These are phyloP conservation scores for Crocallis elinguaria DNA, from an alignment of 2,888 invertebrate species.

Conservation along the genomic window DNA sequence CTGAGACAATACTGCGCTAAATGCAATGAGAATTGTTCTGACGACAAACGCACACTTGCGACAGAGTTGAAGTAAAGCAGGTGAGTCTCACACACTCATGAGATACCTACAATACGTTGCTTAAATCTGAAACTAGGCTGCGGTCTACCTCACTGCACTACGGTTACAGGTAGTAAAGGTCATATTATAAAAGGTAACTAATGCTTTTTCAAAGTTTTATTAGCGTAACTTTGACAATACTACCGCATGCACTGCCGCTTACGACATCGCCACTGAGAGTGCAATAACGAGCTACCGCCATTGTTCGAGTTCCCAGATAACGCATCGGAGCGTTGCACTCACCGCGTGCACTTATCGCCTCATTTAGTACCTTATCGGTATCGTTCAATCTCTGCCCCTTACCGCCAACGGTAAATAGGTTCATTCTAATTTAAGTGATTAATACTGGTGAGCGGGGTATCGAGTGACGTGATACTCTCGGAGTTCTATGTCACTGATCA, in stretches of 20 bases:
- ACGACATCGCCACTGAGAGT: not conserved
- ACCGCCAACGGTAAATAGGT: not conserved
- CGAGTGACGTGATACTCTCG: not conserved
- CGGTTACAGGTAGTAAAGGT: not conserved
- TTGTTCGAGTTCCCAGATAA: constrained; percentile 10
- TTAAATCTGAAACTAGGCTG: too few species aligned
- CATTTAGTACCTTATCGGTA: not conserved
- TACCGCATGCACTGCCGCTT: not conserved
- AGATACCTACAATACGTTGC: not conserved
- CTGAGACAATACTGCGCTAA: constrained; percentile 19
- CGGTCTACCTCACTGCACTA: not conserved
- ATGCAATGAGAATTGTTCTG: constrained; percentile 18
- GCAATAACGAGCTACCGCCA: constrained; percentile 5
- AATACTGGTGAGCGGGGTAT: not conserved
- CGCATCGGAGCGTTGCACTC: constrained; percentile 21
- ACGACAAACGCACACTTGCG: constrained; percentile 2
- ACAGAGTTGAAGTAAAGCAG: constrained; percentile 14
- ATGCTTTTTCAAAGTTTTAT: too few species aligned
- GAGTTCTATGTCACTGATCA: constrained; percentile 1
- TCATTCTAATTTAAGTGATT: constrained; percentile 2
- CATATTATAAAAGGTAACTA: not conserved
- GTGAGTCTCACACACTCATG: constrained; percentile 12
- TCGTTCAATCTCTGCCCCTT: not conserved
- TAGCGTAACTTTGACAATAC: too few species aligned
- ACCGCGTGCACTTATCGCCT: constrained; percentile 1